Conservation (phyloP, 2,888 invertebrate genomes). For the Macropis europaea region DNA sequence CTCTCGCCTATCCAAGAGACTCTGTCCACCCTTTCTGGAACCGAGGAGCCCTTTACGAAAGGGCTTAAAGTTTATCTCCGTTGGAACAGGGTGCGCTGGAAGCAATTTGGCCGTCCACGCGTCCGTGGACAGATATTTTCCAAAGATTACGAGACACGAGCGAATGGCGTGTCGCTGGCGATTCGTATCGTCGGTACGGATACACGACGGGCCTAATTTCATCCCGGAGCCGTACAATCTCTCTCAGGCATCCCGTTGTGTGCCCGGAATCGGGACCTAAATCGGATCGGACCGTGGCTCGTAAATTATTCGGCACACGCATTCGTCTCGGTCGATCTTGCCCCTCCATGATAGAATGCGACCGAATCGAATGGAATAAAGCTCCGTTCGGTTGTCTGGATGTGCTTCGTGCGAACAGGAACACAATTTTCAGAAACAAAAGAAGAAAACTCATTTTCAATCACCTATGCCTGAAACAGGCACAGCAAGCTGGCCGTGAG, state of each 20-base stretch:
- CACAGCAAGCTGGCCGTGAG: too few species aligned
- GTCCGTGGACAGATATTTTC: constrained; percentile 50
- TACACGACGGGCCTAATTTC: constrained; percentile 59
- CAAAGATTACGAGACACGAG: constrained; percentile 56
- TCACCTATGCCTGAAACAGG: background rate
- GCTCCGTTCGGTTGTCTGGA: background rate
- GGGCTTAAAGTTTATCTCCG: constrained; percentile 37
- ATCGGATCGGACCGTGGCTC: constrained; percentile 63
- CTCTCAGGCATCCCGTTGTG: constrained; percentile 44
- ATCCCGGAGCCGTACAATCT: constrained; percentile 57
- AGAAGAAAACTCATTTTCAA: background rate
- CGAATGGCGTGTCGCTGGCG: constrained; percentile 67
- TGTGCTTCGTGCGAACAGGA: background rate
- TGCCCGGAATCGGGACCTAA: constrained; percentile 64
- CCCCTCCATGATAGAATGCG: background rate
- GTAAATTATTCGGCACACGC: constrained; percentile 67
- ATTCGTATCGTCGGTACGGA: constrained; percentile 56
- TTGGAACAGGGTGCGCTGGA: constrained; percentile 18
- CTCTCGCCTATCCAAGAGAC: too few species aligned
- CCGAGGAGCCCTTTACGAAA: background rate
- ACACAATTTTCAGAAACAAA: background rate
- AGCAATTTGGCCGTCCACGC: constrained; percentile 29
- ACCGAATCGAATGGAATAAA: background rate
- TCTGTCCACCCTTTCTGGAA: background rate
- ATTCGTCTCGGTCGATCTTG: constrained; percentile 32